These are phyloP conservation scores for Pygoscelis antarcticus DNA, from an alignment of 2,113 vertebrate genomes.

Conservation along the genomic window DNA sequence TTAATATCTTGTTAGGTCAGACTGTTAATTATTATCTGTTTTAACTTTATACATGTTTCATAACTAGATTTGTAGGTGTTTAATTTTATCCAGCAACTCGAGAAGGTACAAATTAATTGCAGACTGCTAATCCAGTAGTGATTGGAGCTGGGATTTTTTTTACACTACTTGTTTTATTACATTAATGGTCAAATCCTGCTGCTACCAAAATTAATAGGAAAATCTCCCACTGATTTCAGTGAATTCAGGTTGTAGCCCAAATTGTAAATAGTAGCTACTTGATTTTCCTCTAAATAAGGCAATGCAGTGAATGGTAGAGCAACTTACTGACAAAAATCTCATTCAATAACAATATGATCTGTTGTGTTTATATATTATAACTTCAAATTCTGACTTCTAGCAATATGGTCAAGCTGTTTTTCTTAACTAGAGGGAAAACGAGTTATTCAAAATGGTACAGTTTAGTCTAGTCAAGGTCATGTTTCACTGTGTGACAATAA, in stretches of 20 bases:
- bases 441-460: neutral
- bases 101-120: constrained; percentile 21
- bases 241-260: constrained; percentile 36
- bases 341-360: neutral
- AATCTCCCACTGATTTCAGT: constrained; percentile 47
- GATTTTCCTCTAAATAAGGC: neutral
- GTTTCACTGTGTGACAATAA: neutral
- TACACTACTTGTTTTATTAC: neutral
- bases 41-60: constrained; percentile 5
- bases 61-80: neutral
- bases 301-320: neutral
- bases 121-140: constrained; percentile 11
- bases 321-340: neutral
- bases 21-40: neutral
- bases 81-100: constrained; percentile 16
- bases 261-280: neutral
- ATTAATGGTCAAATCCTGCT: constrained; percentile 34
- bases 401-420: neutral
- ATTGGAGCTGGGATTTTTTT: neutral
- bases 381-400: neutral
- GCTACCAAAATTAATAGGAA: constrained; percentile 57
- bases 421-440: neutral
- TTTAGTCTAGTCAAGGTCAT: neutral
- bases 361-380: neutral
- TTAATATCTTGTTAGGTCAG: neutral